Evolutionary conservation across 2,888 invertebrate species (phyloP), one percentile per base, ranked within the genome.

Genomic region (Megastigmus dorsalis): DNA sequence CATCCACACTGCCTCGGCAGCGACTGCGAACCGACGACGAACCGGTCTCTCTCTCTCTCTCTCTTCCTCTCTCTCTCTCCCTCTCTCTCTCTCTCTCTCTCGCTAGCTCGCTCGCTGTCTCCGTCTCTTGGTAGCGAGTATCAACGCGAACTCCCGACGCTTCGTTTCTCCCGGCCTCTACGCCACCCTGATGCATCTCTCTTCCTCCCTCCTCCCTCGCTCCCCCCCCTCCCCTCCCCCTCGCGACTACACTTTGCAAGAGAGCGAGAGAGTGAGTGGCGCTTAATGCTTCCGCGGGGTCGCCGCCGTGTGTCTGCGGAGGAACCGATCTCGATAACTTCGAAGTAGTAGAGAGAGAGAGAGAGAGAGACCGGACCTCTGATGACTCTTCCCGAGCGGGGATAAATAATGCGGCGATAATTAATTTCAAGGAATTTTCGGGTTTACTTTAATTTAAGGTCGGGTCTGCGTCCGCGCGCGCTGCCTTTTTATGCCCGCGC

Each of bases 1-100:
- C 86, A 84, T 85, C 82, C 80, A 83, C 77, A 13, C 67, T 50
- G 33, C 48, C 36, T 15, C 41, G 43, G n/a, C n/a, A n/a, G n/a
- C n/a, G n/a, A n/a, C n/a, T n/a, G 23, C 15, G 80, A 80, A 80
- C 77, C 38, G 30, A 57, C 77, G 77, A 77, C 80, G 81, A 82
- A 79, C 77, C 79, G 75, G 75, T 76, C 78, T 10, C 59, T 43
- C 43, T 18, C 43, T n/a, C 18, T 33, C 63, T 30, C 70, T 70
- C 74, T 38, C 48, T 57, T 38, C 15, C 50, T 33, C 28, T 54
- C 57, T 54, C 67, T 45, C 70, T 48, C 67, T 30, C 41, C 10
- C 62, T 48, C 48, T 71, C 78, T 57, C 23, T 54, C 33, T 10
- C 43, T 41, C 60, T 43, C 60, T 60, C 71, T 54, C 50, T 63